Base-by-base conservation (phyloP, 1,140 invertebrate genomes). In the Drosophila neocordata region DNA sequence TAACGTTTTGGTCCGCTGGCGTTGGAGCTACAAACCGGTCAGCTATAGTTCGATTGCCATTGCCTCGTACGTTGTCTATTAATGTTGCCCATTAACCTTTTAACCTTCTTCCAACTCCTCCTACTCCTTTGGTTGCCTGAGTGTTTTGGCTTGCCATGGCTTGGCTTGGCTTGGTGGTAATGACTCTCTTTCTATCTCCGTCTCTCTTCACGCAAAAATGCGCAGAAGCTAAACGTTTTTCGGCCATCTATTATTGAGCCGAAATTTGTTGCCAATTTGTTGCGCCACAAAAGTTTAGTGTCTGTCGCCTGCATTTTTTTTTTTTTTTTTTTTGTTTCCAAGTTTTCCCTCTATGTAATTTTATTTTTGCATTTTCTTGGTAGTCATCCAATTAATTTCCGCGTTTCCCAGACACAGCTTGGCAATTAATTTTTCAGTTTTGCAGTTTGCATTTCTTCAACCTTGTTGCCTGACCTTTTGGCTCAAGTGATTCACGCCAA, bases 261-360 rank as follows among this genome's bases (percentile, higher is more conserved):
- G 65, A 83, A 48, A 88, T 88, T 88, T 88, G 83, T 79, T 88
- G 83, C 61, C 83, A 88, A 88, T 88, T 88, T 88, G 83, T 77
- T 77, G 77, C 53, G 76, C 76, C 80, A 76, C 72, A 69, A 84
- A 84, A 77, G 38, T 67, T 74, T 61, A 60, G 34, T 44, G 12
- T 59, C 15, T 55, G 51, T 63, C 35, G 22, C 27, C 18, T 41
- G 18, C 15, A 61, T 53, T 69, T 59, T 55, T 18, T 55, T 12
- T 18, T 18, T 44, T 13, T 13, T 18, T 55, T 12, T 18, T 18
- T 44, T 13, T 13, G 41, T 44, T 48, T 48, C 41, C 41, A 3
- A 48, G 15, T 18, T 48, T 48, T 48, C 41, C 41, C 15, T 20
- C 41, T 44, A 6, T 31, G 27, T 31, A 31, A 31, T 31, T 31